These are phyloP conservation scores for Idris sp. DNA, from an alignment of 1,140 invertebrate species.

Conservation along the genomic window DNA sequence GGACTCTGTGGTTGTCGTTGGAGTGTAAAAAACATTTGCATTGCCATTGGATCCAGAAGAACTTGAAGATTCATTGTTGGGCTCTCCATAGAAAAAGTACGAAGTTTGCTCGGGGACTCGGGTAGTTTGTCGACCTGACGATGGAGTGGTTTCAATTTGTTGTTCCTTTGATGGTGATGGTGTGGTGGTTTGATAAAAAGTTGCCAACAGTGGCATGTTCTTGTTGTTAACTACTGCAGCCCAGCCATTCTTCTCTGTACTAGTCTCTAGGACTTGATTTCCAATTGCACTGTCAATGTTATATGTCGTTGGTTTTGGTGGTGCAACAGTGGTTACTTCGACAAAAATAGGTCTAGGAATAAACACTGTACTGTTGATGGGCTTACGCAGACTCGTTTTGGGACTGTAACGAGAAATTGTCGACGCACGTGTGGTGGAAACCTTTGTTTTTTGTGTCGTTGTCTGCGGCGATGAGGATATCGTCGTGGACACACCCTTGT, in stretches of 20 bases:
- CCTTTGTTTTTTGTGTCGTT: constrained; percentile 39
- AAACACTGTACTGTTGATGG: constrained; percentile 62
- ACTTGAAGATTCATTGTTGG: constrained; percentile 69
- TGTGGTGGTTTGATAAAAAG: constrained; percentile 80
- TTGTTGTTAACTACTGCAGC: constrained; percentile 74
- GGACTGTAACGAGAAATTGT: constrained; percentile 55
- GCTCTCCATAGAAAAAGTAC: constrained; percentile 76
- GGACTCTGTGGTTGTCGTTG: constrained; percentile 68
- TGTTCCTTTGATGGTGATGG: constrained; percentile 76
- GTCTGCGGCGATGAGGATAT: constrained; percentile 64
- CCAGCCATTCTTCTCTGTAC: constrained; percentile 65
- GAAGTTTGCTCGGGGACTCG: constrained; percentile 68
- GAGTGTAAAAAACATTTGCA: constrained; percentile 56
- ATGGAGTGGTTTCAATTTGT: constrained; percentile 71
- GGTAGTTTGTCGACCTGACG: constrained; percentile 46
- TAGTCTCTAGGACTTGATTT: constrained; percentile 52
- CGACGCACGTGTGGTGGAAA: constrained; percentile 25
- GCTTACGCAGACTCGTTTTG: constrained; percentile 59
- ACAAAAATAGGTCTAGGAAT: constrained; percentile 67
- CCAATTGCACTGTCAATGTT: constrained; percentile 54
- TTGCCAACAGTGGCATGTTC: constrained; percentile 79
- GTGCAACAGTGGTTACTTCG: constrained; percentile 60
- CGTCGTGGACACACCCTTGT: constrained; percentile 70
- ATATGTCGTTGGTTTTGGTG: constrained; percentile 61
- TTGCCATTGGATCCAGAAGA: constrained; percentile 62